A percentile compares a stretch with the other conserved stretches of the same genome.
Conservation (phyloP, 2,888 invertebrate genomes). For the Antitype chi region DNA sequence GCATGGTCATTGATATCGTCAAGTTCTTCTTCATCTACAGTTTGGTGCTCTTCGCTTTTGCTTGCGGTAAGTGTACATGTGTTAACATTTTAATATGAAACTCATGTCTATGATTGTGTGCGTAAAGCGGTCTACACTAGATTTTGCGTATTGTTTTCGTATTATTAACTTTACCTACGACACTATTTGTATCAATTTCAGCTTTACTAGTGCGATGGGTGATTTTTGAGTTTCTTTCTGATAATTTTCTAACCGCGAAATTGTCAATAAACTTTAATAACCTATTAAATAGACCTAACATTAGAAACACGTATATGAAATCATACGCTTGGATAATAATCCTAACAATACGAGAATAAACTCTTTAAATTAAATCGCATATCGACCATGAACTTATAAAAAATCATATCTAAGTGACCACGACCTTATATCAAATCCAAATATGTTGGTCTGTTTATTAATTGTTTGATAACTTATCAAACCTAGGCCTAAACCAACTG, state of each 20-base stretch:
- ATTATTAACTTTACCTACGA: no score
- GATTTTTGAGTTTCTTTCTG: background rate
- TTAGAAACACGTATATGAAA: background rate
- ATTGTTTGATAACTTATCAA: background rate
- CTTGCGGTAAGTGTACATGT: constrained; percentile 93
- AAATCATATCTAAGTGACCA: background rate
- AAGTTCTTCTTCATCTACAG: constrained; percentile 98
- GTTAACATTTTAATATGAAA: background rate
- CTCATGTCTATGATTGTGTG: background rate
- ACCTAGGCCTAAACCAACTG: constrained; percentile 94
- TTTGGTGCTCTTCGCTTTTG: constrained; percentile 97
- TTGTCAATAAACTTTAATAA: background rate
- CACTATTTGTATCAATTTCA: background rate
- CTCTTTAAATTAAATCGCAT: no score
- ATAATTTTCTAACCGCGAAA: background rate
- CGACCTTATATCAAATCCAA: no score
- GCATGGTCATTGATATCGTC: constrained; percentile 97
- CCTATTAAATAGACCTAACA: background rate
- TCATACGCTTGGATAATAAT: background rate
- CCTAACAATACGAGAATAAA: background rate
- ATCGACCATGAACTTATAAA: background rate
- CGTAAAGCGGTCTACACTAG: background rate
- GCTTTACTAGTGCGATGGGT: background rate
- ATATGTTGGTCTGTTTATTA: background rate
- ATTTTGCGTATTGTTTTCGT: background rate